These are phyloP conservation scores for Platichthys flesus DNA, from an alignment of 2,113 vertebrate species.

Conservation along the genomic window DNA sequence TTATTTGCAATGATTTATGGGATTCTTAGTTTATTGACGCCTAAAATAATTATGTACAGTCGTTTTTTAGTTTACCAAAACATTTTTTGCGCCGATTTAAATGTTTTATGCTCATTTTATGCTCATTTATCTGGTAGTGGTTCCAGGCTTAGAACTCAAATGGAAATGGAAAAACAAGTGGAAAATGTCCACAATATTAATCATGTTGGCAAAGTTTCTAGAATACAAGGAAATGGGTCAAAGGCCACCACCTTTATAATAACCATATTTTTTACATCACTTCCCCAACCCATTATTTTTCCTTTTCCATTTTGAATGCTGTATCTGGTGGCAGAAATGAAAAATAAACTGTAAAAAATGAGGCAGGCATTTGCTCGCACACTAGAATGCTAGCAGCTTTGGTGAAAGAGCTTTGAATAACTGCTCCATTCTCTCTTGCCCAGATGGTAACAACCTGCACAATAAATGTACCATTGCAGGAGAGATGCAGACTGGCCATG, in stretches of 20 bases:
- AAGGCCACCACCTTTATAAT: slow-evolving; percentile 63
- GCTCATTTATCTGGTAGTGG: too few species aligned
- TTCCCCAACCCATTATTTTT: slow-evolving; percentile 27
- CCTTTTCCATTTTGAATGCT: slow-evolving; percentile 34
- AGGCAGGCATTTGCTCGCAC: slow-evolving; percentile 19
- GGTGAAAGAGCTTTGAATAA: slow-evolving; percentile 36
- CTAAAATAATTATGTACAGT: too few species aligned
- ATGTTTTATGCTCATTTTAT: too few species aligned
- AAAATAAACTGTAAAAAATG: slow-evolving; percentile 27
- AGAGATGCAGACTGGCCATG: slow-evolving; percentile 2
- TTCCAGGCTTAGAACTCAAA: too few species aligned
- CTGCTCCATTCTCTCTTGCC: slow-evolving; percentile 30
- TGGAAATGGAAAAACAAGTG: too few species aligned
- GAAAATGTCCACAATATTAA: neutral
- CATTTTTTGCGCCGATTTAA: too few species aligned
- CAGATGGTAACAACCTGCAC: slow-evolving; percentile 1
- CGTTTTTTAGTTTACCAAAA: too few species aligned
- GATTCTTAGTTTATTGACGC: too few species aligned
- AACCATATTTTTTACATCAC: slow-evolving; percentile 16
- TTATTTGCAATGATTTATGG: too few species aligned
- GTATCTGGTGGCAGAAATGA: slow-evolving; percentile 40
- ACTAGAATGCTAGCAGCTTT: slow-evolving; percentile 16
- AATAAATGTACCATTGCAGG: neutral
- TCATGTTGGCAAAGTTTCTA: slow-evolving; percentile 22
- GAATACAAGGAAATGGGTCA: slow-evolving; percentile 19